Conservation (phyloP, 2,797 vertebrate genomes). For the Luscinia luscinia region DNA sequence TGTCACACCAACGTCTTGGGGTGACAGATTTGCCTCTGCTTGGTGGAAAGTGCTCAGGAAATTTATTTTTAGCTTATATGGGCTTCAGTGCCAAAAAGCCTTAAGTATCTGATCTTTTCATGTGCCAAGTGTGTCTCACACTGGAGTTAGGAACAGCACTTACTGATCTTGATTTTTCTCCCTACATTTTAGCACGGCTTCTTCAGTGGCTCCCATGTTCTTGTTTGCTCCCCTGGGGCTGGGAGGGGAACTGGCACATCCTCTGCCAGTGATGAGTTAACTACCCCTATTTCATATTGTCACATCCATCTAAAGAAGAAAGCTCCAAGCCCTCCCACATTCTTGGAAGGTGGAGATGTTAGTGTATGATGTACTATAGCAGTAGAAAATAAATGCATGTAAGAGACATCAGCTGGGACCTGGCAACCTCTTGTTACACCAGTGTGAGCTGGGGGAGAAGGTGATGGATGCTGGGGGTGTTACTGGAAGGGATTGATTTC, state of each 20-base stretch:
- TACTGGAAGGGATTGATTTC: not conserved
- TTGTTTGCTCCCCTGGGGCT: not conserved
- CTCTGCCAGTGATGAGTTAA: not conserved
- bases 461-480: not conserved
- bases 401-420: not conserved
- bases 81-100: not conserved
- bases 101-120: not conserved
- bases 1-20: not conserved
- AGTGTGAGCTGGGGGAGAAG: not conserved
- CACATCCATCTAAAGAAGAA: not conserved
- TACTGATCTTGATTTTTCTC: not conserved
- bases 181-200: not conserved
- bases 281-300: not conserved
- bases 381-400: not conserved
- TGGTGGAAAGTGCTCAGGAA: not conserved
- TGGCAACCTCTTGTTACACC: not conserved
- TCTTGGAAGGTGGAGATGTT: not conserved
- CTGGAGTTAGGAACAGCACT: not conserved
- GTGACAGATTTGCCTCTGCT: not conserved
- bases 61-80: not conserved
- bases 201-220: not conserved
- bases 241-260: not conserved
- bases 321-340: not conserved
- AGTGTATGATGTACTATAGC: not conserved
- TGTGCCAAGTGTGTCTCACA: accelerated